A percentile compares a stretch with the other conserved stretches of the same genome.
These are phyloP conservation scores for Tenthredo distinguenda DNA, from an alignment of 2,888 invertebrate species.

Conservation along the genomic window DNA sequence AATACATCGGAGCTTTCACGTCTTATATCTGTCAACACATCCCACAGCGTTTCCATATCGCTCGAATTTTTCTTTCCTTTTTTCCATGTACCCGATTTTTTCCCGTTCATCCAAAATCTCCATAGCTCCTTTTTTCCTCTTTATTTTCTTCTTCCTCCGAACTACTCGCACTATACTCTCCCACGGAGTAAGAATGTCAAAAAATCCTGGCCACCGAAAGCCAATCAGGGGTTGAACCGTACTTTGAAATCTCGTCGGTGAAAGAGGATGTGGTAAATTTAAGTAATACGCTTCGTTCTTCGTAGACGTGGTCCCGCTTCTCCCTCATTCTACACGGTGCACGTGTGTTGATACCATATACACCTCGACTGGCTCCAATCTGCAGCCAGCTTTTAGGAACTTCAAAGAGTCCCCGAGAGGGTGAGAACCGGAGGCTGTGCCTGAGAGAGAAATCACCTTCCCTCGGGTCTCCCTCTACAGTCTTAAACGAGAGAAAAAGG, in stretches of 20 bases:
- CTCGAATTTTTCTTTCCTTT: neutral
- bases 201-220: neutral
- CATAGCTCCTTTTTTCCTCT: neutral
- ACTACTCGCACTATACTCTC: neutral
- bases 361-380: neutral
- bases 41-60: neutral
- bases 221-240: conserved; percentile 5
- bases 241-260: neutral
- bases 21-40: neutral
- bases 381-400: conserved; percentile 22
- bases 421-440: conserved; percentile 21
- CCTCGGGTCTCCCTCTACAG: neutral
- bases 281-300: neutral
- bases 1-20: neutral
- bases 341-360: neutral
- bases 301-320: neutral
- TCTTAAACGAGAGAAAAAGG: conserved; percentile 16
- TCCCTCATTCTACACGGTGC: neutral
- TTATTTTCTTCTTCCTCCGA: neutral
- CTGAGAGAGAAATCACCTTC: neutral
- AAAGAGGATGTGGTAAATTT: conserved; percentile 28
- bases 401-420: conserved; percentile 25
- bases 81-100: neutral
- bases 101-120: neutral
- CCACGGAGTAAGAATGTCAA: neutral